Evolutionary conservation across 2,797 vertebrate genomes (phyloP).

Genomic region (Saguinus oedipus): DNA sequence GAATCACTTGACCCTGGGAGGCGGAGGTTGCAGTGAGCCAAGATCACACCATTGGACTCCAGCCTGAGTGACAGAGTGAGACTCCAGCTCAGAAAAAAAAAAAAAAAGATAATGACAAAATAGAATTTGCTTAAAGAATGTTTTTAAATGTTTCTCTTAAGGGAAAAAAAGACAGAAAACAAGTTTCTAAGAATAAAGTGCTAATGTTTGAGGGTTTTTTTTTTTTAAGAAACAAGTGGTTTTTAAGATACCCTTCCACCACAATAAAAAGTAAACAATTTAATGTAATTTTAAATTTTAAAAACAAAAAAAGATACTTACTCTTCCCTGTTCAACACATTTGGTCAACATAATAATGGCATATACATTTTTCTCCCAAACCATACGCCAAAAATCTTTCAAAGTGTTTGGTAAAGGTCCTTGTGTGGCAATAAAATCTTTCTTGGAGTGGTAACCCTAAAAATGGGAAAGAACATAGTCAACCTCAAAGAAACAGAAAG

Average conservation of each 20-base stretch:
- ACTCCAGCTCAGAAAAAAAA: not conserved
- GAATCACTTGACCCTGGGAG: too few relatives aligned
- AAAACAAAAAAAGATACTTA: slow-evolving; percentile 81
- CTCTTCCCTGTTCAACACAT: slow-evolving; percentile 95
- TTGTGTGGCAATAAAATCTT: slow-evolving; percentile 95
- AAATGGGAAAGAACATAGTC: slow-evolving; percentile 6
- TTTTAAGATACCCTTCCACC: slow-evolving; percentile 81
- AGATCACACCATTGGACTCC: too few relatives aligned
- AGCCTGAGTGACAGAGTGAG: too few relatives aligned
- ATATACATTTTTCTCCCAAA: slow-evolving; percentile 95
- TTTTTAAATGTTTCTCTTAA: not conserved
- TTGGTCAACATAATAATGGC: slow-evolving; percentile 96
- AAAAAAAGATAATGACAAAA: not conserved
- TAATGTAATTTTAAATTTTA: not conserved
- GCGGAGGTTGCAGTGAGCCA: too few relatives aligned
- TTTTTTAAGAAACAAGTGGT: not conserved
- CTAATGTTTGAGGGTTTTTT: not conserved
- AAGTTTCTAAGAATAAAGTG: not conserved
- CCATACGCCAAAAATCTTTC: slow-evolving; percentile 97
- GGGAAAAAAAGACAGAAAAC: not conserved
- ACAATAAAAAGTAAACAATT: not conserved
- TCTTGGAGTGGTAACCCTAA: slow-evolving; percentile 93
- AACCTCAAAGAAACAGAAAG: not conserved
- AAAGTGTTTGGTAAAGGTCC: slow-evolving; percentile 94
- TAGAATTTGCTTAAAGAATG: not conserved